phyloP scores from a whole-genome alignment of 1,140 invertebrate species.

The Ruditapes philippinarum region DNA sequence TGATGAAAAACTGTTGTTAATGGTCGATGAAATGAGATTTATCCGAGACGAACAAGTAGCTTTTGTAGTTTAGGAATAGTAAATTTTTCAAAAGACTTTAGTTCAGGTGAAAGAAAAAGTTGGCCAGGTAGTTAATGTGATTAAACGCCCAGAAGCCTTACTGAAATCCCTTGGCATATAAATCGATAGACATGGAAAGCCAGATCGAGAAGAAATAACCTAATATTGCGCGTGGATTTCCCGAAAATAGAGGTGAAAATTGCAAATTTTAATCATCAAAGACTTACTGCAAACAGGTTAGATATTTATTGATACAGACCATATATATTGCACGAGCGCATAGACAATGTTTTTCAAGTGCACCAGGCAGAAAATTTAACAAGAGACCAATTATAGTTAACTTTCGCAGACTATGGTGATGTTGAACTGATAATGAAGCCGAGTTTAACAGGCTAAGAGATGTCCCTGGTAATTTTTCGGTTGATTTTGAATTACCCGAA shows the following conservation, averaged over 20 bases:
- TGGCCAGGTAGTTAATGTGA: neutral
- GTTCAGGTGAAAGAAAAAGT: neutral
- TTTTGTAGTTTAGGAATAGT: neutral
- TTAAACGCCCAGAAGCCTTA: neutral
- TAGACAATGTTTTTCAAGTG: neutral
- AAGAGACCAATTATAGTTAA: slow-evolving; percentile 28
- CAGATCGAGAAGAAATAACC: slow-evolving; percentile 12
- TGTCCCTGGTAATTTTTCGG: neutral
- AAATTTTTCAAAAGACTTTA: neutral
- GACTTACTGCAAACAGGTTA: slow-evolving; percentile 8
- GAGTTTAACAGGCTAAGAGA: neutral
- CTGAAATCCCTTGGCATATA: slow-evolving; percentile 5
- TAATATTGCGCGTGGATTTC: slow-evolving; percentile 15
- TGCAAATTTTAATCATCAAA: neutral
- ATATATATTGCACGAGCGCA: too few relatives aligned
- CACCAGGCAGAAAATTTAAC: neutral
- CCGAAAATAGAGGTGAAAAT: slow-evolving; percentile 39
- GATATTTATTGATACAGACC: neutral
- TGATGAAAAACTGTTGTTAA: neutral
- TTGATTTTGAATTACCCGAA: neutral
- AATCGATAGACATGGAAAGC: slow-evolving; percentile 40
- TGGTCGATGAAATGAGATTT: slow-evolving; percentile 38
- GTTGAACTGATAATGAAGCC: slow-evolving; percentile 1
- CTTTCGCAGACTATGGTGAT: slow-evolving; percentile 31
- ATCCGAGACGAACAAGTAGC: slow-evolving; percentile 23